A percentile compares a stretch with the other conserved stretches of the same genome.
phyloP scores from a whole-genome alignment of 2,888 invertebrate species.

The Encarsia formosa region DNA sequence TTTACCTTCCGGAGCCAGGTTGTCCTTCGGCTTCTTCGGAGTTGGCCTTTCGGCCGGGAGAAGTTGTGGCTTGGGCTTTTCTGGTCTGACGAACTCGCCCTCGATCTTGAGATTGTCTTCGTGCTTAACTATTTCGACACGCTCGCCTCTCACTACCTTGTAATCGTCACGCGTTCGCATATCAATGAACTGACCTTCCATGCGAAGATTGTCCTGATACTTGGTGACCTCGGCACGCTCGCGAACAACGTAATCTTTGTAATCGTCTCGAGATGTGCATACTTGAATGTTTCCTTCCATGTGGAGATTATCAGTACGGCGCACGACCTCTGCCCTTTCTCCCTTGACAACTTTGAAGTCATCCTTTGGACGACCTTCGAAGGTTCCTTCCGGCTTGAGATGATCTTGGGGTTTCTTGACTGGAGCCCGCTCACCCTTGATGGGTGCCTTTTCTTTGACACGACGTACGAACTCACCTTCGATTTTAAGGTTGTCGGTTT shows the following conservation, averaged over 20 bases:
- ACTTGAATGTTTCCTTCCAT: slow-evolving; percentile 54
- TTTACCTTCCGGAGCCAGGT: slow-evolving; percentile 54
- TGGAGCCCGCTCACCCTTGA: slow-evolving; percentile 53
- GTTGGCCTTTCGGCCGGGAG: slow-evolving; percentile 47
- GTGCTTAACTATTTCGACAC: slow-evolving; percentile 50
- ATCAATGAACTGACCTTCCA: slow-evolving; percentile 56
- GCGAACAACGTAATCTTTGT: slow-evolving; percentile 53
- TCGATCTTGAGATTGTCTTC: slow-evolving; percentile 53
- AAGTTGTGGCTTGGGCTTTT: slow-evolving; percentile 38
- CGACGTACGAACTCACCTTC: slow-evolving; percentile 57
- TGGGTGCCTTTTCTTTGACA: slow-evolving; percentile 43
- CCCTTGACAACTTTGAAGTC: slow-evolving; percentile 47
- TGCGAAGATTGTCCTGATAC: slow-evolving; percentile 48
- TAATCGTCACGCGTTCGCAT: slow-evolving; percentile 57
- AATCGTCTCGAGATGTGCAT: slow-evolving; percentile 54
- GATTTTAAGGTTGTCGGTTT: slow-evolving; percentile 55
- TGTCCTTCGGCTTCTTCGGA: slow-evolving; percentile 59
- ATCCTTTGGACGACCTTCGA: slow-evolving; percentile 53
- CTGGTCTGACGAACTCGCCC: slow-evolving; percentile 51
- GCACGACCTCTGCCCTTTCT: slow-evolving; percentile 59
- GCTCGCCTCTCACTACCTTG: slow-evolving; percentile 51
- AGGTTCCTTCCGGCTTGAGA: slow-evolving; percentile 51
- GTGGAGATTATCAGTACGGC: slow-evolving; percentile 48
- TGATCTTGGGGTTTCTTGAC: slow-evolving; percentile 52
- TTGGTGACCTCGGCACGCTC: slow-evolving; percentile 53